phyloP scores from a whole-genome alignment of 2,888 invertebrate species.

The Apodemia duryi region DNA sequence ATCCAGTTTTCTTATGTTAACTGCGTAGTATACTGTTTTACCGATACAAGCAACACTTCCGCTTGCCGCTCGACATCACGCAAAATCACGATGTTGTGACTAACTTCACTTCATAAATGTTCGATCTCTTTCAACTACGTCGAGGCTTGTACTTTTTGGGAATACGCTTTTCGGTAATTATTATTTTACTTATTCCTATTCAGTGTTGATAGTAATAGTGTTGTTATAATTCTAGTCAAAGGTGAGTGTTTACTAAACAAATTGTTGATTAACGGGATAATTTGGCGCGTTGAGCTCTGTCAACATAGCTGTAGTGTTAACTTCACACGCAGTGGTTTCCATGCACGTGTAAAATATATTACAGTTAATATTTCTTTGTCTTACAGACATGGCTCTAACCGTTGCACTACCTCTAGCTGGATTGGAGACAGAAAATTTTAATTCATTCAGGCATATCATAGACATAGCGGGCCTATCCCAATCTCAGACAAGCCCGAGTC shows the following conservation, averaged over 20 bases:
- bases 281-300: constrained; percentile 74
- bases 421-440: constrained; percentile 75
- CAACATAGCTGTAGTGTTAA: constrained; percentile 61
- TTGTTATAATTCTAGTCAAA: constrained; percentile 38
- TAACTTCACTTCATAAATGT: constrained; percentile 73
- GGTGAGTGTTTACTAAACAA: constrained; percentile 41
- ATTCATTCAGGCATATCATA: constrained; percentile 71
- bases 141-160: constrained; percentile 70
- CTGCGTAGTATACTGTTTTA: constrained; percentile 68
- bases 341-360: constrained; percentile 71
- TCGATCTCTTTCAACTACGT: constrained; percentile 74
- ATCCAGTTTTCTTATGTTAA: constrained; percentile 32
- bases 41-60: constrained; percentile 54
- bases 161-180: constrained; percentile 75
- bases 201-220: constrained; percentile 39
- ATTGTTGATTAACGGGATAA: constrained; percentile 46
- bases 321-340: constrained; percentile 53
- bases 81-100: constrained; percentile 52
- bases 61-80: constrained; percentile 72
- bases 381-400: constrained; percentile 81
- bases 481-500: constrained; percentile 75
- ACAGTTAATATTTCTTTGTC: constrained; percentile 50
- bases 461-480: constrained; percentile 72
- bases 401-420: constrained; percentile 80
- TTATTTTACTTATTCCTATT: constrained; percentile 51